Conservation (phyloP, 2,888 invertebrate species). For the Eupithecia pulchellata region DNA sequence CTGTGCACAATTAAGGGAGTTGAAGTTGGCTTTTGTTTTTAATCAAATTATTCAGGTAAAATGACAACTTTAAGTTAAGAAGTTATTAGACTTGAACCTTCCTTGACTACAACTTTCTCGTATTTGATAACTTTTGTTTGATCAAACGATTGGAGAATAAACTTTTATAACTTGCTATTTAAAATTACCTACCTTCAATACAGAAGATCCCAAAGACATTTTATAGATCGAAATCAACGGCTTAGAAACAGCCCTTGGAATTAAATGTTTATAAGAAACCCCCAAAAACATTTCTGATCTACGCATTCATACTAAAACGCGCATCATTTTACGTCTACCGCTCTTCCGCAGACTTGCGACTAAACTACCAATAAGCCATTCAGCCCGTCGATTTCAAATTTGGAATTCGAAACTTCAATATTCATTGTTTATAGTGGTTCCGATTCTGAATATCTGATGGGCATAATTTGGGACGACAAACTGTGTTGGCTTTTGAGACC, state of each 20-base stretch:
- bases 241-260: neutral
- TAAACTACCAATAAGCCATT: slow-evolving; percentile 21
- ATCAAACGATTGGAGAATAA: too few relatives aligned
- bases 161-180: too few relatives aligned
- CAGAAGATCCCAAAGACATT: neutral
- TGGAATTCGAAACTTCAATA: slow-evolving; percentile 34
- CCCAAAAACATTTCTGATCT: neutral
- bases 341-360: neutral
- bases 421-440: slow-evolving; percentile 35
- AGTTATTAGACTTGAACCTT: too few relatives aligned
- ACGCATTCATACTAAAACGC: neutral
- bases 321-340: neutral
- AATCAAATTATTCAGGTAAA: too few relatives aligned
- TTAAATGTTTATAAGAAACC: neutral
- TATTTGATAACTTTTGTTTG: too few relatives aligned
- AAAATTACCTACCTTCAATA: too few relatives aligned
- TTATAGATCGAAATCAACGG: neutral
- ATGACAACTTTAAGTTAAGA: too few relatives aligned
- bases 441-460: slow-evolving; percentile 27
- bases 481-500: slow-evolving; percentile 1
- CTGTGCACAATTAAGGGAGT: too few relatives aligned
- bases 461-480: slow-evolving; percentile 3
- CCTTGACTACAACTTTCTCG: too few relatives aligned
- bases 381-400: slow-evolving; percentile 27
- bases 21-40: too few relatives aligned